Evolutionary conservation across 2,888 invertebrate species (phyloP).

Genomic region (Hypomecis atomaria): DNA sequence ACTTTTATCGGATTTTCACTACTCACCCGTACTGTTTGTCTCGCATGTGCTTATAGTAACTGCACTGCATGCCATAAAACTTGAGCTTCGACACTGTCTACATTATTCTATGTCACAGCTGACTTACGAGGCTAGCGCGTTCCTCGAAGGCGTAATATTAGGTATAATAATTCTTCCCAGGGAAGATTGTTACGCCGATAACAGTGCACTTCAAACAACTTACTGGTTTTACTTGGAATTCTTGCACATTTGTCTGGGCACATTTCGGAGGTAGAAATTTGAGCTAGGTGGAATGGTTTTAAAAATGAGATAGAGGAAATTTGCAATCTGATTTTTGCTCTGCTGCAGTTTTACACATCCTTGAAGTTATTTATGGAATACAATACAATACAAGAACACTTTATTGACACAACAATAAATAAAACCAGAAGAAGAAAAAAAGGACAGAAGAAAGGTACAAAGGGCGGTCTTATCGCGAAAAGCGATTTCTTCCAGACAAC

Average conservation of each 20-base stretch:
- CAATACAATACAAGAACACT: too few species aligned
- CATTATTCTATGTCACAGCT: slow-evolving; percentile 22
- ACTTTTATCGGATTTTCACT: too few species aligned
- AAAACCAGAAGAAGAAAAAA: too few species aligned
- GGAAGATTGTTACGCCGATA: slow-evolving; percentile 48
- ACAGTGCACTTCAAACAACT: slow-evolving; percentile 46
- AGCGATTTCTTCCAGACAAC: too few species aligned
- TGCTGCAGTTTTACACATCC: background rate
- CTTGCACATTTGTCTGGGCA: slow-evolving; percentile 24
- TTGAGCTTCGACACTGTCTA: slow-evolving; percentile 18
- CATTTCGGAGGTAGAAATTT: slow-evolving; percentile 18
- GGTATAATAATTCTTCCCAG: slow-evolving; percentile 56
- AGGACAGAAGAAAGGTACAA: too few species aligned
- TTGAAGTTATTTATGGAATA: background rate
- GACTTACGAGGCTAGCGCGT: slow-evolving; percentile 39
- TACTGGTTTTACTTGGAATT: slow-evolving; percentile 47
- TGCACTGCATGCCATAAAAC: background rate
- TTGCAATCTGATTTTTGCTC: background rate
- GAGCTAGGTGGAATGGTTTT: slow-evolving; percentile 7
- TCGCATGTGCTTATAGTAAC: background rate
- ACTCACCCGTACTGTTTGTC: background rate
- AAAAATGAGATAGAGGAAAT: background rate
- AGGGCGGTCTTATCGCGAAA: too few species aligned
- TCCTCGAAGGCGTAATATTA: slow-evolving; percentile 56
- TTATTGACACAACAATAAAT: too few species aligned